Conservation (phyloP, 2,888 invertebrate species). For the Watsonalla cultraria region DNA sequence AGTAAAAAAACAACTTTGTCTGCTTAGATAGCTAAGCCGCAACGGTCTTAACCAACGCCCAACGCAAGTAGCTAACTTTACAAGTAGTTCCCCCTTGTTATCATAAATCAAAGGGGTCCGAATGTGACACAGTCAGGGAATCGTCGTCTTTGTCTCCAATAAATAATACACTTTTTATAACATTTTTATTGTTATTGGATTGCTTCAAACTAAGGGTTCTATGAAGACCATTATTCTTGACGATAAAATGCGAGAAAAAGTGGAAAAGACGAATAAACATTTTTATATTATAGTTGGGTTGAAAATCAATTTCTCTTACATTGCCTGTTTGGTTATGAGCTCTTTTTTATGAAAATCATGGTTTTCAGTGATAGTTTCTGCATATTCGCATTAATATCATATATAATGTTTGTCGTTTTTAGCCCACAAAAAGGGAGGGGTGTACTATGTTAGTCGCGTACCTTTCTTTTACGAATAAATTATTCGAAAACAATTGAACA, state of each 20-base stretch:
- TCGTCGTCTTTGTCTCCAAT: slow-evolving; percentile 43
- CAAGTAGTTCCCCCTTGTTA: slow-evolving; percentile 36
- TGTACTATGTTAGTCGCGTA: too few species aligned
- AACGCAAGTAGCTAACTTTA: too few species aligned
- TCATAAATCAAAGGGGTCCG: slow-evolving; percentile 34
- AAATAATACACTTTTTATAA: slow-evolving; percentile 68
- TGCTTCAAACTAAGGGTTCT: slow-evolving; percentile 44
- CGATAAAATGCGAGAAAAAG: slow-evolving; percentile 46
- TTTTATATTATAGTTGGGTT: background rate
- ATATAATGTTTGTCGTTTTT: too few species aligned
- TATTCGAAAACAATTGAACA: too few species aligned
- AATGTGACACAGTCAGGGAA: background rate
- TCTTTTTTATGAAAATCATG: too few species aligned
- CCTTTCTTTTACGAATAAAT: too few species aligned
- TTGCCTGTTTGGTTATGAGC: background rate
- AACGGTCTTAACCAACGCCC: too few species aligned
- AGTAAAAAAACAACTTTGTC: too few species aligned
- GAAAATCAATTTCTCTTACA: background rate
- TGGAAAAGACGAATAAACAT: slow-evolving; percentile 13
- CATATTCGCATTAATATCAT: too few species aligned
- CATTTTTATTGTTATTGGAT: slow-evolving; percentile 69
- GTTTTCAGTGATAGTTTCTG: too few species aligned
- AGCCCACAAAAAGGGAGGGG: too few species aligned
- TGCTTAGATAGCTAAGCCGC: too few species aligned
- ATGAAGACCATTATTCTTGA: slow-evolving; percentile 38